Conservation (phyloP, 2,888 invertebrate species). For the Eupithecia dodoneata region DNA sequence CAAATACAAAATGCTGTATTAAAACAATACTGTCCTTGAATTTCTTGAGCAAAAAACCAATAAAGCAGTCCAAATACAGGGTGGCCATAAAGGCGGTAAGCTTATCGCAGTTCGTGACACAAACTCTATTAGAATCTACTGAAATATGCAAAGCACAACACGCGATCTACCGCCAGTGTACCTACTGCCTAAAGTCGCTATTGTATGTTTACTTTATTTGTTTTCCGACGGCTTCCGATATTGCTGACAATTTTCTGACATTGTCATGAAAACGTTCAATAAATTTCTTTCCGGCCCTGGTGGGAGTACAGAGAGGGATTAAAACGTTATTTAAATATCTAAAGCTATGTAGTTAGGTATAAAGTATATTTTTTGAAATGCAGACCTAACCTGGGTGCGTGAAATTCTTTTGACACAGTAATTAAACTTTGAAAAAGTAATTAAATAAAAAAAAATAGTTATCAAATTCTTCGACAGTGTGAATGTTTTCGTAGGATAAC, state of each 20-base stretch:
- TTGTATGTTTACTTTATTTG: not conserved
- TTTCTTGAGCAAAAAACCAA: not conserved
- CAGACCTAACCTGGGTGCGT: too few relatives aligned
- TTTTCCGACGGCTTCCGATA: not conserved
- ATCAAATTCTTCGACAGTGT: too few relatives aligned
- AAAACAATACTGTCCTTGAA: not conserved
- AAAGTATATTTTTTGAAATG: too few relatives aligned
- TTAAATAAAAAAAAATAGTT: not conserved
- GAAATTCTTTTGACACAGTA: too few relatives aligned
- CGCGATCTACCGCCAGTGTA: slow-evolving; percentile 14
- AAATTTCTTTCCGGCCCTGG: too few relatives aligned
- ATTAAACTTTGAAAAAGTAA: too few relatives aligned
- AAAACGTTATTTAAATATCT: too few relatives aligned
- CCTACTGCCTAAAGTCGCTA: not conserved
- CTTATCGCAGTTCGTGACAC: slow-evolving; percentile 22
- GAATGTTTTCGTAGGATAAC: not conserved
- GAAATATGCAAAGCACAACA: slow-evolving; percentile 28
- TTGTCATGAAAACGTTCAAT: too few relatives aligned
- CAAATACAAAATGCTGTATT: not conserved
- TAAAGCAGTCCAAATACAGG: slow-evolving; percentile 1
- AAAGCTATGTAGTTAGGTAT: too few relatives aligned
- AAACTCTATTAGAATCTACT: slow-evolving; percentile 15
- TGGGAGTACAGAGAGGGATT: too few relatives aligned
- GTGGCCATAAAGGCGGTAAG: slow-evolving; percentile 7
- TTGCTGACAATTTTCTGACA: not conserved